phyloP scores from a whole-genome alignment of 2,888 invertebrate species.

The Antheraea assamensis region DNA sequence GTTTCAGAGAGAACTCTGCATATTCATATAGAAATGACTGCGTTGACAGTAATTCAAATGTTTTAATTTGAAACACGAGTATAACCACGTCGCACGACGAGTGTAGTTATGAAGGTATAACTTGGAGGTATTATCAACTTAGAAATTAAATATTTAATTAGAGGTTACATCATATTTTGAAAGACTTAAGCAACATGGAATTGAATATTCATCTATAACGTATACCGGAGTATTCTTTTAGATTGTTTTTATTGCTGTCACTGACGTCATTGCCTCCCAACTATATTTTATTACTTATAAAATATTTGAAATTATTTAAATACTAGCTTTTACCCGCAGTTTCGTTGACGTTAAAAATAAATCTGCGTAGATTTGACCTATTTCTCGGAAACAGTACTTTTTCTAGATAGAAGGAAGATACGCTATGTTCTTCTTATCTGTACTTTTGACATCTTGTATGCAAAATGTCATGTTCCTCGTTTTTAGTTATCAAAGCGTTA shows the following conservation, averaged over 20 bases:
- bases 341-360: not conserved
- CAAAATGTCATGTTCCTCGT: not conserved
- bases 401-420: no score
- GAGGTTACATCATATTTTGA: not conserved
- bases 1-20: no score
- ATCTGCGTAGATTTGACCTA: not conserved
- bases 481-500: no score
- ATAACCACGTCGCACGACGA: no score
- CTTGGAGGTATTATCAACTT: not conserved
- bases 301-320: not conserved
- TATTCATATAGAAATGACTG: no score
- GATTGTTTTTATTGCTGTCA: slow-evolving; percentile 5
- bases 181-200: not conserved
- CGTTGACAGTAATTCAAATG: no score
- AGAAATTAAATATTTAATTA: not conserved
- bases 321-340: not conserved
- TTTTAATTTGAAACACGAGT: no score
- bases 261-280: slow-evolving; percentile 2
- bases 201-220: not conserved
- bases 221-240: slow-evolving; percentile 1
- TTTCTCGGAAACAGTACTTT: no score
- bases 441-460: no score
- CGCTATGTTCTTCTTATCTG: no score
- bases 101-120: not conserved
- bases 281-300: slow-evolving; percentile 1